Percentiles rank a stretch among this genome's conserved stretches.
phyloP scores from a whole-genome alignment of 2,888 invertebrate species.

The Tricholauxania praeusta region DNA sequence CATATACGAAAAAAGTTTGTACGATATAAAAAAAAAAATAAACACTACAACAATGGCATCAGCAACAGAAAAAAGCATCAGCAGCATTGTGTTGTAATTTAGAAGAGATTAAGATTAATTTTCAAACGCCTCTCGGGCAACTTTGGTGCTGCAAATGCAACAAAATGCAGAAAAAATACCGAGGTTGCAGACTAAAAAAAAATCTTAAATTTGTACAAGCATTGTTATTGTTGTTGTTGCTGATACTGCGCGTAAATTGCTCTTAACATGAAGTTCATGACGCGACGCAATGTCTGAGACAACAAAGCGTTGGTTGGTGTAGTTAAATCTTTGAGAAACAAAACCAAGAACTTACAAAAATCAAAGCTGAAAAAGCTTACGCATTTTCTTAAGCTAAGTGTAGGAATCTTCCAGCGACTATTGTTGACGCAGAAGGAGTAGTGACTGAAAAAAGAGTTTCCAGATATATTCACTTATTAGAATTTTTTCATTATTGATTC shows the following conservation, averaged over 20 bases:
- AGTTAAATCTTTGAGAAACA: too few species aligned
- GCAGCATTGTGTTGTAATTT: conserved; percentile 49
- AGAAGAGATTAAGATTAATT: conserved; percentile 54
- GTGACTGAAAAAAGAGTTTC: too few species aligned
- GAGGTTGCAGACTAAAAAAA: neutral
- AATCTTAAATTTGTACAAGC: neutral
- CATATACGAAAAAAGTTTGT: conserved; percentile 28
- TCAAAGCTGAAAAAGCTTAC: too few species aligned
- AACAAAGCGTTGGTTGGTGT: conserved; percentile 30
- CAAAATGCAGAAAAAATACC: conserved; percentile 1
- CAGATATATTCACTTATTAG: too few species aligned
- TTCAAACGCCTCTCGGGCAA: conserved; percentile 50
- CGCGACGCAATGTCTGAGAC: conserved; percentile 51
- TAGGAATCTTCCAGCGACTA: too few species aligned
- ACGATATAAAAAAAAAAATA: conserved; percentile 10
- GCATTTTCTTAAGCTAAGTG: too few species aligned
- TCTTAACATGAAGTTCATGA: conserved; percentile 48
- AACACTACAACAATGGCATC: conserved; percentile 24
- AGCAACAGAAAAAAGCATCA: conserved; percentile 34
- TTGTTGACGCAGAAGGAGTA: too few species aligned
- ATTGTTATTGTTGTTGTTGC: neutral
- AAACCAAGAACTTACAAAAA: neutral
- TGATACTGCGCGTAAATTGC: neutral
- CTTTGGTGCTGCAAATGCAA: conserved; percentile 3
- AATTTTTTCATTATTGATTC: too few species aligned